These are phyloP conservation scores for Indri indri DNA, from an alignment of 2,113 vertebrate species.

Conservation along the genomic window DNA sequence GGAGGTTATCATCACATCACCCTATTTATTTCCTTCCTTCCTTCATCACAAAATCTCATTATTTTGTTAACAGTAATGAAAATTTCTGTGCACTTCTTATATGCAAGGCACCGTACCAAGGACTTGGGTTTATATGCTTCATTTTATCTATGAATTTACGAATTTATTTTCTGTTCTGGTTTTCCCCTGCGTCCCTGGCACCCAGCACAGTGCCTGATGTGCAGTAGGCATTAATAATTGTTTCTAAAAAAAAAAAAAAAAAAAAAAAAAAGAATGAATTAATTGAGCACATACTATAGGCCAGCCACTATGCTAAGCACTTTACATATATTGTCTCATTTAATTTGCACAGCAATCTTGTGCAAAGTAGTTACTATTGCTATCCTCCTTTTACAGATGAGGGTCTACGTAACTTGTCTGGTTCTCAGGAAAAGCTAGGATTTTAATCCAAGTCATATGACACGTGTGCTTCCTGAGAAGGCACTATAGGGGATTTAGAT, in stretches of 20 bases:
- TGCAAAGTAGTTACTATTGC: neutral
- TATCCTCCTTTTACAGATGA: neutral
- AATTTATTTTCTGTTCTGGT: constrained; percentile 48
- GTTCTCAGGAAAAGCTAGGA: constrained; percentile 19
- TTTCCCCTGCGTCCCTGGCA: neutral
- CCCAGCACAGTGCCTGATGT: neutral
- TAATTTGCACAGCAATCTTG: constrained; percentile 34
- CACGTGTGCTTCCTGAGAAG: neutral
- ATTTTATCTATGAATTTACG: constrained; percentile 29
- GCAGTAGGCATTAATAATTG: constrained; percentile 15
- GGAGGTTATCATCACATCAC: neutral
- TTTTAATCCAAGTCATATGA: constrained; percentile 30
- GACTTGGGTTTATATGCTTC: constrained; percentile 9
- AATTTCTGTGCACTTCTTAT: constrained; percentile 9
- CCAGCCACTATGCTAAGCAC: neutral
- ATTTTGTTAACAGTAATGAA: constrained; percentile 33
- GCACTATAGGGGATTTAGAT: neutral
- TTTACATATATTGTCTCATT: constrained; percentile 9
- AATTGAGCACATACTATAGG: neutral
- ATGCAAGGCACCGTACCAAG: neutral
- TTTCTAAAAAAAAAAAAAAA: neutral
- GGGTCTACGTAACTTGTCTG: neutral
- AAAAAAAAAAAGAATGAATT: neutral
- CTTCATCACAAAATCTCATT: neutral
- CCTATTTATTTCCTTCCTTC: constrained; percentile 3